A percentile compares a stretch with the other conserved stretches of the same genome.
These are phyloP conservation scores for Nannospalax galili DNA, from an alignment of 2,113 vertebrate species.

Conservation along the genomic window DNA sequence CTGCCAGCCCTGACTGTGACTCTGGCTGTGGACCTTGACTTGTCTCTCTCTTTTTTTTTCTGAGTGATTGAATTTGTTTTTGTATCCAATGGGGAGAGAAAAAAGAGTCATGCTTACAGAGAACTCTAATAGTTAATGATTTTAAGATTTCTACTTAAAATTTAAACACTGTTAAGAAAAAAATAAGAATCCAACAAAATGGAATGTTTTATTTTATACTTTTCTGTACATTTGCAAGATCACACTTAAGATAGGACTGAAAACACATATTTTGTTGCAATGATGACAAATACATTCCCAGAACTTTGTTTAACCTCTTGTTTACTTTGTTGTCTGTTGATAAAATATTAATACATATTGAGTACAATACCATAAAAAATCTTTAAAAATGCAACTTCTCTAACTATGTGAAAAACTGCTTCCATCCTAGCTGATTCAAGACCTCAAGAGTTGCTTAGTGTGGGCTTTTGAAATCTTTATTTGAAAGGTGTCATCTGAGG, in stretches of 20 bases:
- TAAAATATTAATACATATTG: constrained; percentile 58
- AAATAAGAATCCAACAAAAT: no score
- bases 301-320: constrained; percentile 16
- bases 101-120: neutral
- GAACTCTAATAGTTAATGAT: constrained; percentile 10
- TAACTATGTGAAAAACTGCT: constrained; percentile 30
- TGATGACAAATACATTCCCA: neutral
- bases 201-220: no score
- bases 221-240: constrained; percentile 28
- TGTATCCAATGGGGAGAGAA: neutral
- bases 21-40: neutral
- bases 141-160: constrained; percentile 11
- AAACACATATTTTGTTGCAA: neutral
- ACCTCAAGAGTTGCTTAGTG: neutral
- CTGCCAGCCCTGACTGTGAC: neutral
- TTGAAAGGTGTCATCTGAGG: constrained; percentile 13
- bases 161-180: constrained; percentile 23
- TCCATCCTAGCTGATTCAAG: constrained; percentile 8
- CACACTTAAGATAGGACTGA: neutral
- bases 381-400: constrained; percentile 49
- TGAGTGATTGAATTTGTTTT: neutral
- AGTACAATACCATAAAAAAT: constrained; percentile 28
- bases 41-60: neutral
- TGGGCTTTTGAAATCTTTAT: constrained; percentile 22
- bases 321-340: constrained; percentile 38